Percentiles rank a stretch among this genome's conserved stretches.
Conservation (phyloP, 2,113 vertebrate species). For the Euleptes europaea region DNA sequence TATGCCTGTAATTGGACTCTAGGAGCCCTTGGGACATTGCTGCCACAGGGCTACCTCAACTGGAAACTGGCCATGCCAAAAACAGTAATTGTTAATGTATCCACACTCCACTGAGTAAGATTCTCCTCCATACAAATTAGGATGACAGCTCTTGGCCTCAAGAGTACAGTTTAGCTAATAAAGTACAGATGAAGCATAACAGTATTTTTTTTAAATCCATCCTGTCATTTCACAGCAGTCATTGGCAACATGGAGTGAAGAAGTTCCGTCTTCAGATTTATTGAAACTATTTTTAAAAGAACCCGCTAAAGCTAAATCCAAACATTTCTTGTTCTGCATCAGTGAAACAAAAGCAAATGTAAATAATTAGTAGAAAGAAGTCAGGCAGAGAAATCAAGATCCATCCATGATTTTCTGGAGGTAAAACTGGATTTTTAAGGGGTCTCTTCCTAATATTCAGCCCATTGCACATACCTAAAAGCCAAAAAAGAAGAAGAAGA, state of each 20-base stretch:
- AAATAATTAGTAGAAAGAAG: neutral
- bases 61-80: neutral
- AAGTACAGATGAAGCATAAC: neutral
- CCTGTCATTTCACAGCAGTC: conserved; percentile 3
- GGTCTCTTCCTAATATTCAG: neutral
- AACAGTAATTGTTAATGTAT: neutral
- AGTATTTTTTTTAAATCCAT: neutral
- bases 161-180: neutral
- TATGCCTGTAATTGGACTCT: neutral
- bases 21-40: neutral
- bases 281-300: neutral
- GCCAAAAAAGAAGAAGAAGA: too few species aligned
- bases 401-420: neutral
- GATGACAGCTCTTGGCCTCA: neutral
- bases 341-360: neutral
- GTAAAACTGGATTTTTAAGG: neutral
- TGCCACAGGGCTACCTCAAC: neutral
- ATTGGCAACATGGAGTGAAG: neutral
- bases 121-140: neutral
- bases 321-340: neutral
- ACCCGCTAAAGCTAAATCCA: neutral
- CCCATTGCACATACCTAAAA: neutral
- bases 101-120: neutral
- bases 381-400: neutral
- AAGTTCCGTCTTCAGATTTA: neutral